Evolutionary conservation across 2,113 vertebrate species (phyloP), one percentile per base, ranked within the genome.

Genomic region (Percina caprodes): DNA sequence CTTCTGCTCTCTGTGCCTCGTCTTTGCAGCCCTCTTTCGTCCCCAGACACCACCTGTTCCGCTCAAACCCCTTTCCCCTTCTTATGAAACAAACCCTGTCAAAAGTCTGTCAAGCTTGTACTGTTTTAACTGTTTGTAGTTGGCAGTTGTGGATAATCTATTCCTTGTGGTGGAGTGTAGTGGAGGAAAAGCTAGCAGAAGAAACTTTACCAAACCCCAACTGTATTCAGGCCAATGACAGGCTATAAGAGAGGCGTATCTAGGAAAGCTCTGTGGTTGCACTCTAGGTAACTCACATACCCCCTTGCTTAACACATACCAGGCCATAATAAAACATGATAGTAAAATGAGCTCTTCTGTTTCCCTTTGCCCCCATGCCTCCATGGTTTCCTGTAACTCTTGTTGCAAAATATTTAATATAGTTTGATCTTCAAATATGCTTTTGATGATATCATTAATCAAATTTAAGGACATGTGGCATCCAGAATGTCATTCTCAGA

Each of bases 11-110:
- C 58, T 10, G 68, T 69, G 63, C 30, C 63, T 77, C 75, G 33
- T 80, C 61, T 77, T 80, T 78, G 66, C 48, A 49, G 69, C 51
- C 60, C 24, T 73, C 68, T 30, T 55, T 83, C 69, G 65, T 74
- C 68, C 52, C 63, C 72, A 77, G 35, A 52, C 84, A 80, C 90
- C 92, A 93, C 89, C 92, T 92, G 91, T 91, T 93, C 69, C 15
- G 19, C 69, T 74, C 21, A 8, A 80, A 84, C 56, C 69, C 79
- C 74, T 74, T 54, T 76, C 54, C 61, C 71, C 60, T 49, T 86
- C 67, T 86, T 83, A 82, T 82, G 79, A 89, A 86, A 84, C 39
- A 73, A 63, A 79, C 35, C 45, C 58, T 74, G 55, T 86, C 67
- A 82, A 83, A 79, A 72, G 35, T 66, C 66, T 1, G 14, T 48